Percentiles rank a stretch among this genome's conserved stretches.
Conservation (phyloP, 2,113 vertebrate species). For the Pristiophorus japonicus region DNA sequence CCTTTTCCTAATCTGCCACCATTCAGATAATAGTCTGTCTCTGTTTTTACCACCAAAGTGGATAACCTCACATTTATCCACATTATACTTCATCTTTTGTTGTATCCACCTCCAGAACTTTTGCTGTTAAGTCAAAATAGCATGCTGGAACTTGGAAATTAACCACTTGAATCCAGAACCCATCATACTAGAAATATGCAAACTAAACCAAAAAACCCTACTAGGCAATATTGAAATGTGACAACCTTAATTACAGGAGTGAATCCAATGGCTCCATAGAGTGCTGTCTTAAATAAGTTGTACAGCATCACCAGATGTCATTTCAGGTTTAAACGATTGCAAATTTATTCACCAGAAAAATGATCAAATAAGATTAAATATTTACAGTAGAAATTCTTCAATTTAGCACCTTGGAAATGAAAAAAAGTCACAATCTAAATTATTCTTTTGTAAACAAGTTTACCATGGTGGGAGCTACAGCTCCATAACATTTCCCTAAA, state of each 20-base stretch:
- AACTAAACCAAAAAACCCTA: not conserved
- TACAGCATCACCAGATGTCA: not conserved
- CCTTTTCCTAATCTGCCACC: no score
- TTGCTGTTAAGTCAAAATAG: no score
- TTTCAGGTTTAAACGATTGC: not conserved
- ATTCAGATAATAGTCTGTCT: no score
- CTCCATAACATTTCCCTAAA: not conserved
- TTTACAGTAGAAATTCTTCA: not conserved
- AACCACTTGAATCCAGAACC: not conserved
- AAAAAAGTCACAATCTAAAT: not conserved
- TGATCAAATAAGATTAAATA: not conserved
- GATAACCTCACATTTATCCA: no score
- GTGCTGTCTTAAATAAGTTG: not conserved
- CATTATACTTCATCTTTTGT: not conserved
- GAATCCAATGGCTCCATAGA: not conserved
- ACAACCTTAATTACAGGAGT: not conserved
- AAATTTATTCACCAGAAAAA: not conserved
- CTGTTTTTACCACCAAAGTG: no score
- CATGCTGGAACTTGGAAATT: not conserved
- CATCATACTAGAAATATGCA: not conserved
- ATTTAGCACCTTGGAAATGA: no score
- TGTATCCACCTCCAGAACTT: not conserved
- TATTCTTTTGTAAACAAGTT: not conserved
- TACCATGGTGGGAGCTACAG: not conserved
- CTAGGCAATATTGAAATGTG: not conserved